Base-by-base conservation (phyloP, 2,888 invertebrate species). In the Acanthosepion esculentum region DNA sequence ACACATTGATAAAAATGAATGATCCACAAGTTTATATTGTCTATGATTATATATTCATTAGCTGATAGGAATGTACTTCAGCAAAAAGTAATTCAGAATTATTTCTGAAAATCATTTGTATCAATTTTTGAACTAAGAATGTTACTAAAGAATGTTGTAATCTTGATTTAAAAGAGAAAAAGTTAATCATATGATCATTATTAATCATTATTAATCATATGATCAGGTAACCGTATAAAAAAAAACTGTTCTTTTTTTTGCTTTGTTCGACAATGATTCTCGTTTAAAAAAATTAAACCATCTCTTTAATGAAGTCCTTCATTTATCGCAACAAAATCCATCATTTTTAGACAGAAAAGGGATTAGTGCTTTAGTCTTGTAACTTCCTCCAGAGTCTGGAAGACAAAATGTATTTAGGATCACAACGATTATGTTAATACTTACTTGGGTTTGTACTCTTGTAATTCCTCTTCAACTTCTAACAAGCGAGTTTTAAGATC, bases 381-480 rank as follows among this genome's bases (percentile, higher is more conserved):
- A 15, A 59, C 59, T 59, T 59, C 8, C 15, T n/a, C 78, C 33
- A 33, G n/a, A 78, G n/a, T 78, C 29, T 33, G 33, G 78, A 20
- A 59, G n/a, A 78, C 8, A n/a, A n/a, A 78, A 78, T 3, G n/a
- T 1, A n/a, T 78, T 8, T 20, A 59, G 23, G 26, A 3, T 0
- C 26, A 20, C 20, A 20, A 3, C 6, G 26, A 92, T 15, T 48
- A 12, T 29, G 50, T 50, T 94, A 93, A 33, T 15, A 95, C 96
- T 96, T 96, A 97, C 97, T 98, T 98, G 96, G 98, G 98, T 97
- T 98, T 98, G 97, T 98, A 98, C 94, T 98, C 98, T 95, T 98
- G 98, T 95, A 99, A 97, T 97, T 99, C 99, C 96, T 99, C 99
- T 97, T 99, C 99, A n/a, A 99, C 98, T 97, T 99, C 98, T 97